A percentile compares a stretch with the other conserved stretches of the same genome.
phyloP scores from a whole-genome alignment of 2,888 invertebrate genomes.

The Rhingia campestris region DNA sequence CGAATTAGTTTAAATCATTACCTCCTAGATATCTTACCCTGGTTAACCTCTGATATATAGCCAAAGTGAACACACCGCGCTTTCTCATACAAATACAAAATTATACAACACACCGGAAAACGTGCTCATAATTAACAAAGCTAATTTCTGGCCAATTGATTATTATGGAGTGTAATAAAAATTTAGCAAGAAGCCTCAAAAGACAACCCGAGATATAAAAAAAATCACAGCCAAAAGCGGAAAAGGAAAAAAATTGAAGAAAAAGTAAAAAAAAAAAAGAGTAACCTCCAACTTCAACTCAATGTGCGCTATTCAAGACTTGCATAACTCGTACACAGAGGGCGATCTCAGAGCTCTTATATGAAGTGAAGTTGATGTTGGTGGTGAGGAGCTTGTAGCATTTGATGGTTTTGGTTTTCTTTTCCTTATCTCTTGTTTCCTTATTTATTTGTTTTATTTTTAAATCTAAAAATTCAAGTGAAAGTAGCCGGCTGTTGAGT shows the following conservation, averaged over 20 bases:
- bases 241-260: conserved; percentile 33
- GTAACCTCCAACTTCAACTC: conserved; percentile 17
- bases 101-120: conserved; percentile 25
- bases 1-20: no score
- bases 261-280: conserved; percentile 1
- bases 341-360: conserved; percentile 36
- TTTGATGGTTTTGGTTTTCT: conserved; percentile 35
- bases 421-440: conserved; percentile 57
- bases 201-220: conserved; percentile 13
- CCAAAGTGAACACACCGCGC: no score
- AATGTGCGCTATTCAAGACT: conserved; percentile 20
- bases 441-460: conserved; percentile 32
- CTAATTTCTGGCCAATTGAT: conserved; percentile 35
- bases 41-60: no score
- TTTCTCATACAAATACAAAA: not conserved
- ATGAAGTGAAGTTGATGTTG: conserved; percentile 21
- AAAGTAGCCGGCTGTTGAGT: conserved; percentile 42
- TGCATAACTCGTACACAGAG: conserved; percentile 51
- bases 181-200: conserved; percentile 25
- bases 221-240: conserved; percentile 17
- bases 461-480: conserved; percentile 41
- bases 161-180: conserved; percentile 12
- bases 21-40: no score
- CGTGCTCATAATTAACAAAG: conserved; percentile 23
- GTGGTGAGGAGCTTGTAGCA: conserved; percentile 11